Base-by-base conservation (phyloP, 2,797 vertebrate species). In the Characodon lateralis region DNA sequence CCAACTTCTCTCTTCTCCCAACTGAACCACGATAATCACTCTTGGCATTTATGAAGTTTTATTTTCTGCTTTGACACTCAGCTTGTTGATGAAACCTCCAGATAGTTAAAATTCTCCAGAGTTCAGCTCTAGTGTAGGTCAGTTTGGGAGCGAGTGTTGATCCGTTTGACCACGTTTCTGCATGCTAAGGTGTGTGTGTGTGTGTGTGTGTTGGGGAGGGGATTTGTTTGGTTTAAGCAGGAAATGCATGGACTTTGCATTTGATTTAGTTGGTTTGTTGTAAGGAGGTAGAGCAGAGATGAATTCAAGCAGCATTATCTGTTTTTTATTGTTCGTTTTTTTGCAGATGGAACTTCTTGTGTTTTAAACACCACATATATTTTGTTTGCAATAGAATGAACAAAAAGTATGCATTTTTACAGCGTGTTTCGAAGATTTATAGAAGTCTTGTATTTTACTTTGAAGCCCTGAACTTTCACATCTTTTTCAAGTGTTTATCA, bases 1-100 rank as follows among this genome's bases (percentile, higher is more conserved):
- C 91, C 84, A 91, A 93, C 91, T 93, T 91, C 90, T 88, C 91
- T 88, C 87, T 87, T 92, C 92, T 93, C 93, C 91, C 93, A 93
- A 91, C 87, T 93, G 92, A 92, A 92, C 92, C 89, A 92, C 90
- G 90, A 93, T 94, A 94, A 94, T 94, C 93, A 94, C 91, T 94
- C 89, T 93, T 94, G 93, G 93, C 93, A 90, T 94, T 93, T 91
- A 86, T 84, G 83, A 89, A 92, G 88, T 92, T 94, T 93, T 94
- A 89, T 91, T 94, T 94, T 92, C 88, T 90, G 91, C 90, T 93
- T 90, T 94, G 91, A 93, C 91, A 92, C 90, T 92, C 89, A 87
- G 88, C 92, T 89, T 85, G 89, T 91, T 87, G 90, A 94, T 90
- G 91, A 94, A 93, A 91, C 85, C 92, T 92, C 90, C 85, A 86